These are phyloP conservation scores for Aulostomus chinensis DNA, from an alignment of 2,797 vertebrate species.

Conservation along the genomic window DNA sequence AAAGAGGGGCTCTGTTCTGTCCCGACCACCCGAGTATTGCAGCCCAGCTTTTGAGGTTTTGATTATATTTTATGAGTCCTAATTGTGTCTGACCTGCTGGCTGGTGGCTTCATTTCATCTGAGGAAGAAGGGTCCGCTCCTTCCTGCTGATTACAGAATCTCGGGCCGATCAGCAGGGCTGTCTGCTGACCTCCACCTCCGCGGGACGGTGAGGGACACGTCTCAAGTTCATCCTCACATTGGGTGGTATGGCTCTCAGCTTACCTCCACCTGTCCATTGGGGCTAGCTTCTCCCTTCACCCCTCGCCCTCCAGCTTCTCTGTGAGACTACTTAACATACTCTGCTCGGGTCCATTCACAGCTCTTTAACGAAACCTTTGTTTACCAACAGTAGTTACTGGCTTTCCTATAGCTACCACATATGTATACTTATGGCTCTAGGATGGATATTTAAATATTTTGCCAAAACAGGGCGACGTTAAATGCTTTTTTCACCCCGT, in stretches of 20 bases:
- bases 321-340: conserved; percentile 74
- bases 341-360: conserved; percentile 69
- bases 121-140: conserved; percentile 47
- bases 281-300: conserved; percentile 71
- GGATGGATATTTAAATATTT: conserved; percentile 21
- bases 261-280: conserved; percentile 83
- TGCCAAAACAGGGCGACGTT: conserved; percentile 18
- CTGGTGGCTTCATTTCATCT: conserved; percentile 71
- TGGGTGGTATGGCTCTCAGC: conserved; percentile 82
- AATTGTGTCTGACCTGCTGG: conserved; percentile 78
- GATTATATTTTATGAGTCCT: conserved; percentile 85
- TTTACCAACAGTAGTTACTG: conserved; percentile 62
- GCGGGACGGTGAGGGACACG: conserved; percentile 79
- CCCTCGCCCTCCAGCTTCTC: conserved; percentile 65
- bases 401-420: not conserved
- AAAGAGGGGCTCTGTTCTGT: conserved; percentile 74
- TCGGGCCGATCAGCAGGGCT: conserved; percentile 55
- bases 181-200: conserved; percentile 79
- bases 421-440: too few relatives aligned
- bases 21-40: conserved; percentile 67
- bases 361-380: conserved; percentile 66
- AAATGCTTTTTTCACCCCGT: conserved; percentile 32
- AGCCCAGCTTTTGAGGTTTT: conserved; percentile 72
- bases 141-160: conserved; percentile 54
- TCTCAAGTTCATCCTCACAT: conserved; percentile 84